phyloP scores from a whole-genome alignment of 2,888 invertebrate genomes.

The Cordylochernes scorpioides region DNA sequence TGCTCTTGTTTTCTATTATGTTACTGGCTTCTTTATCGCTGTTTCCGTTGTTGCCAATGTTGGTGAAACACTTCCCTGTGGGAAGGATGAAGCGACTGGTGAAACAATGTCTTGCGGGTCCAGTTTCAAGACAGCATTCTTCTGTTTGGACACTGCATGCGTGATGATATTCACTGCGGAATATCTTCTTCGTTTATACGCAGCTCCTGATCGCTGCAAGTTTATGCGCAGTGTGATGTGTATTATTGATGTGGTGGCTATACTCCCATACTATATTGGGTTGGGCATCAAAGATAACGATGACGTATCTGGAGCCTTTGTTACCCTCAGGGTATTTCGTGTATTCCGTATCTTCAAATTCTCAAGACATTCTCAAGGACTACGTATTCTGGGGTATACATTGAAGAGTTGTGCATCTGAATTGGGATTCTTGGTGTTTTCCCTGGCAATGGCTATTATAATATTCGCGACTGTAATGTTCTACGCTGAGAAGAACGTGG shows the following conservation, averaged over 20 bases:
- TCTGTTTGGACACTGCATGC: constrained; percentile 97
- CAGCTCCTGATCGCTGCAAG: constrained; percentile 92
- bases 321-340: constrained; percentile 89
- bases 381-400: constrained; percentile 93
- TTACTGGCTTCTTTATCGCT: constrained; percentile 97
- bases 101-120: constrained; percentile 67
- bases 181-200: constrained; percentile 68
- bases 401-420: constrained; percentile 96
- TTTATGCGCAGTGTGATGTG: constrained; percentile 96
- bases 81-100: constrained; percentile 26
- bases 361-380: constrained; percentile 92
- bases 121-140: constrained; percentile 88
- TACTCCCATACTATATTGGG: constrained; percentile 94
- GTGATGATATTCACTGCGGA: constrained; percentile 99
- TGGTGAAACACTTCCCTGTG: constrained; percentile 85
- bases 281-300: constrained; percentile 91
- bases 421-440: constrained; percentile 95
- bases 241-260: constrained; percentile 96
- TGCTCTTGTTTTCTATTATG: constrained; percentile 96
- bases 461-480: constrained; percentile 99
- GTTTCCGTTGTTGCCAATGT: constrained; percentile 98
- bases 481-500: constrained; percentile 97
- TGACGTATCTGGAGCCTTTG: constrained; percentile 94
- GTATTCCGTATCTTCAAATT: constrained; percentile 99
- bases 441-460: constrained; percentile 97